A percentile compares a stretch with the other conserved stretches of the same genome.
Conservation (phyloP, 2,888 invertebrate species). For the Ctena decussata region DNA sequence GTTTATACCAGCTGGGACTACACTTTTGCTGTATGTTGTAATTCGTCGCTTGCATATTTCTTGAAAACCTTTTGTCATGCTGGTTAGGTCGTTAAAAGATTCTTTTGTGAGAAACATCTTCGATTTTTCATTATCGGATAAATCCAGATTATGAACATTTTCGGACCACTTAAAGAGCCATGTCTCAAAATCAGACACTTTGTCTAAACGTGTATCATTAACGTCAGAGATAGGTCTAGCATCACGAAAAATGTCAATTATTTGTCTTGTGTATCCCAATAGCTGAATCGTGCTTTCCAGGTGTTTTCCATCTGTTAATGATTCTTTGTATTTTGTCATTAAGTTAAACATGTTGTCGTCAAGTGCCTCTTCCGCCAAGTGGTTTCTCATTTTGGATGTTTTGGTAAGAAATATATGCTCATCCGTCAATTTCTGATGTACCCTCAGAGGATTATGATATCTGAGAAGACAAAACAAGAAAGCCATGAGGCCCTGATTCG, state of each 20-base stretch:
- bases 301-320: slow-evolving; percentile 4
- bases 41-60: neutral
- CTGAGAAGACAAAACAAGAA: too few species aligned
- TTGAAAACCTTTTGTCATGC: neutral
- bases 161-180: neutral
- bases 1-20: neutral
- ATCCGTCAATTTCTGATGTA: neutral
- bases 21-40: neutral
- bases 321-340: slow-evolving; percentile 27
- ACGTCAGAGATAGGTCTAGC: neutral
- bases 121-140: neutral
- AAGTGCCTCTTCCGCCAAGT: neutral
- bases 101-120: neutral
- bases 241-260: neutral
- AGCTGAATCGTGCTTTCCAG: slow-evolving; percentile 30
- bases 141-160: neutral
- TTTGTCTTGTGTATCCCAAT: slow-evolving; percentile 36
- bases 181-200: neutral
- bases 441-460: neutral
- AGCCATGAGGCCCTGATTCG: too few species aligned
- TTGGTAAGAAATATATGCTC: neutral
- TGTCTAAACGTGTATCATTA: neutral
- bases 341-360: slow-evolving; percentile 4
- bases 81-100: neutral
- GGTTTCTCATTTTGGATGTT: neutral